A percentile compares a stretch with the other conserved stretches of the same genome.
These are phyloP conservation scores for Xenopus borealis DNA, from an alignment of 2,113 vertebrate species.

Conservation along the genomic window DNA sequence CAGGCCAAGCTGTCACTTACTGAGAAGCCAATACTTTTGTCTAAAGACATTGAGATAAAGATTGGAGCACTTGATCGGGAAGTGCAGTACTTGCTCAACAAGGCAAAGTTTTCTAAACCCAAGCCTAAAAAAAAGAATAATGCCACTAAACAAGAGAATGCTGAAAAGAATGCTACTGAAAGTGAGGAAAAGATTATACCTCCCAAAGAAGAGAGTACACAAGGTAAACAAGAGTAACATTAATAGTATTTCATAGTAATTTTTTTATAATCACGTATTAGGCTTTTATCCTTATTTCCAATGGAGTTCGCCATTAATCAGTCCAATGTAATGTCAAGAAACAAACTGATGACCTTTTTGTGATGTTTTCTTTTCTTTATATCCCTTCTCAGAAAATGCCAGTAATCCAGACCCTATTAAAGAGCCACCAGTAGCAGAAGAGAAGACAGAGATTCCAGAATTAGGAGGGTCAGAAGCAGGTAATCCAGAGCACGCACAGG, in stretches of 20 bases:
- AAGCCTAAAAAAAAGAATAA: slow-evolving; percentile 79
- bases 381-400: slow-evolving; percentile 51
- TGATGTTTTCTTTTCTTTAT: background rate
- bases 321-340: too few relatives aligned
- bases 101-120: slow-evolving; percentile 92
- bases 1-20: slow-evolving; percentile 79
- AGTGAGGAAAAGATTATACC: slow-evolving; percentile 69
- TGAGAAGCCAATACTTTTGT: slow-evolving; percentile 82
- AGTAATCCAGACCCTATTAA: slow-evolving; percentile 62
- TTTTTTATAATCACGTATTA: too few relatives aligned
- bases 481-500: slow-evolving; percentile 47
- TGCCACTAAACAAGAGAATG: slow-evolving; percentile 65
- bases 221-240: slow-evolving; percentile 56
- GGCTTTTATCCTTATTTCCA: too few relatives aligned
- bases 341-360: too few relatives aligned
- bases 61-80: slow-evolving; percentile 84
- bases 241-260: background rate
- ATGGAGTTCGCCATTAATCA: too few relatives aligned
- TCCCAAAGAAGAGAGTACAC: slow-evolving; percentile 63
- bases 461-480: slow-evolving; percentile 63
- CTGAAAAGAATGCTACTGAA: slow-evolving; percentile 65
- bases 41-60: slow-evolving; percentile 91
- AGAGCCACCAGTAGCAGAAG: slow-evolving; percentile 61
- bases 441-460: slow-evolving; percentile 45
- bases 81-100: slow-evolving; percentile 93